Percentiles rank a stretch among this genome's conserved stretches.
Conservation (phyloP, 2,888 invertebrate genomes). For the Torymus aiolomorphi region DNA sequence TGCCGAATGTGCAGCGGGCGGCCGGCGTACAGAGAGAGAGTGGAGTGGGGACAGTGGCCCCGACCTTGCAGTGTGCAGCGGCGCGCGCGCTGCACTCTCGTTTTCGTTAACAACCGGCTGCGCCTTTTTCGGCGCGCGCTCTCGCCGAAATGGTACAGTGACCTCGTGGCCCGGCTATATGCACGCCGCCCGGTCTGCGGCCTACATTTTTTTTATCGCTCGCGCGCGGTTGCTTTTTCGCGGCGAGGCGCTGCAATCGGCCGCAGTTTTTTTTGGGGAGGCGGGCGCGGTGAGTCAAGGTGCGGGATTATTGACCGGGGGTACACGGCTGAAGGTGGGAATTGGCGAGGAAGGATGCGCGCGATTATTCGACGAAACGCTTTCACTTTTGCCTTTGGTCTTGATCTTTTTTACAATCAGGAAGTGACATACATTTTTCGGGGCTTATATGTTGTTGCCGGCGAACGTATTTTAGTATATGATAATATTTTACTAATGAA, state of each 20-base stretch:
- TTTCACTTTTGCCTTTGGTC: too few species aligned
- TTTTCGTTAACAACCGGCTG: conserved; percentile 53
- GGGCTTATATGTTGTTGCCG: too few species aligned
- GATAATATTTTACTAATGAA: too few species aligned
- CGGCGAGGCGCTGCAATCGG: neutral
- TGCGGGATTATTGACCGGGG: too few species aligned
- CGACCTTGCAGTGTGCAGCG: conserved; percentile 46
- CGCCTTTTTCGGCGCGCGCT: conserved; percentile 44
- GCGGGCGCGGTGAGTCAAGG: neutral
- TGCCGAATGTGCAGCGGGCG: conserved; percentile 41
- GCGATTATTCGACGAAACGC: too few species aligned
- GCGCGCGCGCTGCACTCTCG: conserved; percentile 48
- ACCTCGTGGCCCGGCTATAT: conserved; percentile 43
- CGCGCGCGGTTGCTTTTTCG: neutral
- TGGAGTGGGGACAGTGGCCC: conserved; percentile 33
- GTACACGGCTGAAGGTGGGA: too few species aligned
- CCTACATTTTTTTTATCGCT: conserved; percentile 46
- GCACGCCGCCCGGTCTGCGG: neutral
- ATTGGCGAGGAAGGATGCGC: too few species aligned
- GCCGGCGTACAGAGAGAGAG: neutral
- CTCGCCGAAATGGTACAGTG: conserved; percentile 38
- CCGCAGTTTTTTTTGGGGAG: neutral
- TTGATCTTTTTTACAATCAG: too few species aligned
- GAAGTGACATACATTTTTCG: too few species aligned
- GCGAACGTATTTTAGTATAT: too few species aligned